Evolutionary conservation across 2,113 vertebrate species (phyloP), one percentile per base, ranked within the genome.

Genomic region (Sphyrna mokarran): DNA sequence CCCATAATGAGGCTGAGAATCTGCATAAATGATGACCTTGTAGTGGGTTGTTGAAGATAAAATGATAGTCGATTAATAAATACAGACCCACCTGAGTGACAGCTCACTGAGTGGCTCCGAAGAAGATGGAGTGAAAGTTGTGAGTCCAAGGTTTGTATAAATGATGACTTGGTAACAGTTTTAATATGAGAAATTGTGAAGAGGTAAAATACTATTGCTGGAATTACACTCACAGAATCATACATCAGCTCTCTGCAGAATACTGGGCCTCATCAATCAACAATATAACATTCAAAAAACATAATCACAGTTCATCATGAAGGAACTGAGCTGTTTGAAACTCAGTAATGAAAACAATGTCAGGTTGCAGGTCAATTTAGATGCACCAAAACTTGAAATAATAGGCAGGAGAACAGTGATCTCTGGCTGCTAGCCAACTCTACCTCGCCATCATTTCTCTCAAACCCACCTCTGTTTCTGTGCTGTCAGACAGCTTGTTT

Each of bases 221-320:
- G 98, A 98, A 99, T 99, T 99, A 99, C 98, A 98, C 98, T 98
- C 98, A 96, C 98, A 98, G 98, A 98, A 99, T 99, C 98, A 99
- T 99, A 99, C 98, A 99, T 99, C 99, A 99, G 99, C 99, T 99
- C 97, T 97, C 98, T 98, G 98, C 98, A 99, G 99, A 99, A 99
- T 99, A 99, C 99, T 99, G 99, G 98, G 98, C 98, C 98, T 95
- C 94, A 95, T 95, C 94, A 98, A 98, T 97, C 98, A 97, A 97
- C 69, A 97, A 98, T 98, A 98, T 98, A 98, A 98, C 98, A 98
- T 99, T 98, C 97, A 98, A 98, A 99, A 76, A 98, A 98, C 98
- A 98, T 99, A 99, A 99, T 99, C 98, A 99, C 99, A 99, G 99
- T 99, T 99, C 98, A 99, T 99, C 99, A 99, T 98, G 98, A 98